These are phyloP conservation scores for Oceanites oceanicus DNA, from an alignment of 2,113 vertebrate species.

Conservation along the genomic window DNA sequence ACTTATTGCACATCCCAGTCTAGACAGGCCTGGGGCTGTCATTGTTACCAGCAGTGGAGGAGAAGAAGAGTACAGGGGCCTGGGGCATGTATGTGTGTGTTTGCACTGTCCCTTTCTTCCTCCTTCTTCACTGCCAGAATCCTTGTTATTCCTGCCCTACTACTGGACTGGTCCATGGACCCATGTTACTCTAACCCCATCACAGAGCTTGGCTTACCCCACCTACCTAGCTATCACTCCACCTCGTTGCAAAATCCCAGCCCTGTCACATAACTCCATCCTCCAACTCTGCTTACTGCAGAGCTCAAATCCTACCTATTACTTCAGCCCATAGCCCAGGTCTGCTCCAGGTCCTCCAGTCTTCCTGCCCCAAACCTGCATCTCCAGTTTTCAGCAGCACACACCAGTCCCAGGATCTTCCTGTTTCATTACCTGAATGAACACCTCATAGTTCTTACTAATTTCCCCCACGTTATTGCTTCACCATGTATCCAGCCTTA, in stretches of 20 bases:
- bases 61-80: neutral
- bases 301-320: neutral
- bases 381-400: neutral
- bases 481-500: neutral
- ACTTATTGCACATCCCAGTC: neutral
- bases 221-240: neutral
- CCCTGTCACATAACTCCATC: neutral
- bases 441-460: neutral
- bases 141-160: neutral
- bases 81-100: neutral
- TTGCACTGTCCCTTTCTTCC: neutral
- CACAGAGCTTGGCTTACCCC: accelerated
- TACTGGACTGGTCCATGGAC: neutral
- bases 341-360: neutral
- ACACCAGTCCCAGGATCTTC: neutral
- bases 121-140: neutral
- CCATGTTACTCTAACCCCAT: neutral
- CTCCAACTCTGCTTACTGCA: neutral
- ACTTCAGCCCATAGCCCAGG: neutral
- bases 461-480: neutral
- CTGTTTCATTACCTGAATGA: neutral
- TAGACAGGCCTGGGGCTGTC: neutral
- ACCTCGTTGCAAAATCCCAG: neutral
- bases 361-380: neutral
- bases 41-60: neutral